These are phyloP conservation scores for Cricetomys ansorgei DNA, from an alignment of 2,113 vertebrate genomes.

Conservation along the genomic window DNA sequence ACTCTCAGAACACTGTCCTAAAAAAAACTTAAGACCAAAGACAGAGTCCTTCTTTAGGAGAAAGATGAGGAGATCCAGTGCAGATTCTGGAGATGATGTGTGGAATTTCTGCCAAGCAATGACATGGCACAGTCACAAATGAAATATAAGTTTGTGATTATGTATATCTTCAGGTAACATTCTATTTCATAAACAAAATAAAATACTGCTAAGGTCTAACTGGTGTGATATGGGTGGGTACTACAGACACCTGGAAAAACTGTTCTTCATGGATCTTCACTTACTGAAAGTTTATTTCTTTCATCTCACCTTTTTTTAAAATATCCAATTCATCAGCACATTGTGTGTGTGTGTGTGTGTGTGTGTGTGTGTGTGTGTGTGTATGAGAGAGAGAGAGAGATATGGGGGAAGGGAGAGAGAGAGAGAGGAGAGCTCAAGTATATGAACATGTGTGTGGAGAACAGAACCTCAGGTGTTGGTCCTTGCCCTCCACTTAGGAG, in stretches of 20 bases:
- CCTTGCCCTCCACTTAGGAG: not conserved
- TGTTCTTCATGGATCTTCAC: not conserved
- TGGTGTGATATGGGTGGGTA: not conserved
- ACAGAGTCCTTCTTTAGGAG: not conserved
- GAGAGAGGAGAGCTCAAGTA: too few relatives aligned
- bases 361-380: too few relatives aligned
- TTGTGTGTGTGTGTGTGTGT: too few relatives aligned
- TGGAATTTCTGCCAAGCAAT: not conserved
- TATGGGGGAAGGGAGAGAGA: too few relatives aligned
- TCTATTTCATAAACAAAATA: constrained; percentile 29
- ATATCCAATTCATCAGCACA: not conserved
- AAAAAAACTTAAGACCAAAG: not conserved
- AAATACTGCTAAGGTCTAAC: constrained; percentile 8
- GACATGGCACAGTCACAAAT: not conserved
- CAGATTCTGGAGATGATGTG: not conserved
- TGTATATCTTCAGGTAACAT: constrained; percentile 35
- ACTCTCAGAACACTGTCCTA: not conserved
- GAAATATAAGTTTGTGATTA: not conserved
- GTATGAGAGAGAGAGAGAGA: too few relatives aligned
- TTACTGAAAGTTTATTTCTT: not conserved
- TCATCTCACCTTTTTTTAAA: not conserved
- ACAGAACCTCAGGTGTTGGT: not conserved
- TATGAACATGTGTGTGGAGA: not conserved
- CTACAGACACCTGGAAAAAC: not conserved
- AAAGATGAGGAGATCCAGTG: not conserved